Base-by-base conservation (phyloP, 2,113 vertebrate genomes). In the Chroicocephalus ridibundus region DNA sequence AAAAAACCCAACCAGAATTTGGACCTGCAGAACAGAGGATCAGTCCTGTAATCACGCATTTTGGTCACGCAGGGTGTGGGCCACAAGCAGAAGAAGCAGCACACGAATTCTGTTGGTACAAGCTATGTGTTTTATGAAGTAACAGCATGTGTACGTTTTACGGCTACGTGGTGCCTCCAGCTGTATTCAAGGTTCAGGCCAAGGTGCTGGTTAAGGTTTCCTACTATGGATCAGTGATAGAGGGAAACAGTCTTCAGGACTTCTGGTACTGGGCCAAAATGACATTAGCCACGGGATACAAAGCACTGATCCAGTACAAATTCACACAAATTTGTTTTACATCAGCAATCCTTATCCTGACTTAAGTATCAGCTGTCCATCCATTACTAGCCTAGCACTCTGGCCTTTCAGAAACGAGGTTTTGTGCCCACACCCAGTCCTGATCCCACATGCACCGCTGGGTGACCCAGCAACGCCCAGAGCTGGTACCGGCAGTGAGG, bases 141-240 rank as follows among this genome's bases (percentile, higher is more conserved):
- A 81, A 22, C 36, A 49, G 46, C 40, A n/a, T 2, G 6, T 6
- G 51, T 31, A 15, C 6, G 0, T 82, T 78, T 52, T 38, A 40
- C 3, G 4, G 64, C 25, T 12, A 1, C 1, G 1, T 2, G 77
- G 61, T 58, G 20, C 69, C 68, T 77, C 58, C 55, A 79, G 58
- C 46, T 2, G 0, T 8, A 10, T 7, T 20, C 46, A 27, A 34
- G 19, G 36, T 6, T 3, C 22, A 11, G 42, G 8, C 3, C 13
- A 34, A 69, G 64, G 54, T 44, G 47, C 62, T 88, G 75, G 42
- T 61, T 58, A 40, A 77, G n/a, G 52, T 65, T 92, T 79, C 74
- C 40, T 46, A 4, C 17, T n/a, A 1, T 13, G 38, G 38, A 66
- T 62, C 65, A 75, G 17, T 9, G 22, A 60, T 20, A 68, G 24